Evolutionary conservation across 1,140 invertebrate species (phyloP).

Genomic region (Saccostrea cuccullata): DNA sequence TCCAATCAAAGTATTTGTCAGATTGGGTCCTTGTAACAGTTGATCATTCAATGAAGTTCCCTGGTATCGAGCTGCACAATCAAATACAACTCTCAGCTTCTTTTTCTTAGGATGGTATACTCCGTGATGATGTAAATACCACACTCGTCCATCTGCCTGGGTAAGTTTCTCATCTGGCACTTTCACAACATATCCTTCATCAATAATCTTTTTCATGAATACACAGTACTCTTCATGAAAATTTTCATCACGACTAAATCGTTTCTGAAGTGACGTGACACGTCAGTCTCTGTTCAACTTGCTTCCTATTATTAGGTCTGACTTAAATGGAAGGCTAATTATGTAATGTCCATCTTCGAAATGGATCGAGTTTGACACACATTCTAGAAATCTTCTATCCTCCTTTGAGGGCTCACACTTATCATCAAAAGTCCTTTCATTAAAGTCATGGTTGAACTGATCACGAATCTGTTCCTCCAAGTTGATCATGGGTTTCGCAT

Average conservation of each 20-base stretch:
- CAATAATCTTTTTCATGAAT: conserved; percentile 50
- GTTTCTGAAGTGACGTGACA: too few relatives aligned
- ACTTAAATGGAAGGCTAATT: neutral
- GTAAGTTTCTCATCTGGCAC: neutral
- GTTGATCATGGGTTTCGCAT: neutral
- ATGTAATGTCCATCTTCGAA: conserved; percentile 31
- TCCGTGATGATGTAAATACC: conserved; percentile 62
- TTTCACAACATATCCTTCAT: conserved; percentile 36
- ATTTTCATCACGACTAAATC: conserved; percentile 42
- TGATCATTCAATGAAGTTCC: conserved; percentile 54
- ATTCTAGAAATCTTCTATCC: conserved; percentile 28
- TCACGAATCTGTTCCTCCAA: conserved; percentile 43
- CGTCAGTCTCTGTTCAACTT: too few relatives aligned
- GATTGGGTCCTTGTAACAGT: conserved; percentile 59
- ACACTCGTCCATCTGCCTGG: conserved; percentile 28
- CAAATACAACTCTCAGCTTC: conserved; percentile 59
- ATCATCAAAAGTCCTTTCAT: conserved; percentile 37
- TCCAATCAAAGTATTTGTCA: conserved; percentile 59
- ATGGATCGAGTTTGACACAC: conserved; percentile 34
- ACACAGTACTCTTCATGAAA: conserved; percentile 46
- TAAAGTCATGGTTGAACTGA: conserved; percentile 45
- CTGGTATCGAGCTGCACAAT: conserved; percentile 51
- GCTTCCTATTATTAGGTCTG: too few relatives aligned
- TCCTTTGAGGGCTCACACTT: neutral
- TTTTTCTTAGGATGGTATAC: conserved; percentile 56